Percentiles rank a stretch among this genome's conserved stretches.
These are phyloP conservation scores for Enteromius treurensis DNA, from an alignment of 2,797 vertebrate species.

Conservation along the genomic window DNA sequence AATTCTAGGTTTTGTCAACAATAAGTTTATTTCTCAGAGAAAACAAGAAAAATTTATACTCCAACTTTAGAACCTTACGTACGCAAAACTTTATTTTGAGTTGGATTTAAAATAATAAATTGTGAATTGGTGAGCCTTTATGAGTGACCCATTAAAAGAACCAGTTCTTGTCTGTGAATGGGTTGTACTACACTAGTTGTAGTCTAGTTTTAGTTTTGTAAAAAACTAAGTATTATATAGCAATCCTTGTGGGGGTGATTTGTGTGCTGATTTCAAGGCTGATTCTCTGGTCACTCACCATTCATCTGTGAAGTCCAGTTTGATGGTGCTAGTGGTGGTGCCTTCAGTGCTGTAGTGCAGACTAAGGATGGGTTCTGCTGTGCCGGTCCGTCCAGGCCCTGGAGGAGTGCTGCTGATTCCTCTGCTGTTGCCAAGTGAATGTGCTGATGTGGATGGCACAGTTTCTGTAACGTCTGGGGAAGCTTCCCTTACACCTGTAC, in stretches of 20 bases:
- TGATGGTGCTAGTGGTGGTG: constrained; percentile 98
- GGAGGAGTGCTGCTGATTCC: constrained; percentile 5
- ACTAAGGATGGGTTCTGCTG: constrained; percentile 92
- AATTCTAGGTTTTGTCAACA: not conserved
- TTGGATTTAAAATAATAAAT: not conserved
- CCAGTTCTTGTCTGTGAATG: not conserved
- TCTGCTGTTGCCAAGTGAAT: constrained; percentile 8
- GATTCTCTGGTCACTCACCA: constrained; percentile 81
- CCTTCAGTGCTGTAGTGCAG: constrained; percentile 98
- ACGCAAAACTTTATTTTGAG: not conserved
- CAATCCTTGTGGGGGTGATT: not conserved
- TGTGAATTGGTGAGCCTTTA: not conserved
- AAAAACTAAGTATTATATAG: not conserved
- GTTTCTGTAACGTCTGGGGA: constrained; percentile 52
- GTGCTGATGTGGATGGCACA: constrained; percentile 43
- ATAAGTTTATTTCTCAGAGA: not conserved
- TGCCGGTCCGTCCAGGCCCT: constrained; percentile 60
- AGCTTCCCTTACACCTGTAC: constrained; percentile 53
- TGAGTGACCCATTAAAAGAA: constrained; percentile 1
- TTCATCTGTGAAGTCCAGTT: constrained; percentile 97
- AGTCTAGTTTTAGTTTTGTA: too few species aligned
- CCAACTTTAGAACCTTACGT: not conserved
- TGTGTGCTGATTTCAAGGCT: not conserved
- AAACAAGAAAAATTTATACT: not conserved
- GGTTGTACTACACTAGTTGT: not conserved